Percentiles rank a stretch among this genome's conserved stretches.
Conservation (phyloP, 2,888 invertebrate genomes). For the Hydropsyche betteni region DNA sequence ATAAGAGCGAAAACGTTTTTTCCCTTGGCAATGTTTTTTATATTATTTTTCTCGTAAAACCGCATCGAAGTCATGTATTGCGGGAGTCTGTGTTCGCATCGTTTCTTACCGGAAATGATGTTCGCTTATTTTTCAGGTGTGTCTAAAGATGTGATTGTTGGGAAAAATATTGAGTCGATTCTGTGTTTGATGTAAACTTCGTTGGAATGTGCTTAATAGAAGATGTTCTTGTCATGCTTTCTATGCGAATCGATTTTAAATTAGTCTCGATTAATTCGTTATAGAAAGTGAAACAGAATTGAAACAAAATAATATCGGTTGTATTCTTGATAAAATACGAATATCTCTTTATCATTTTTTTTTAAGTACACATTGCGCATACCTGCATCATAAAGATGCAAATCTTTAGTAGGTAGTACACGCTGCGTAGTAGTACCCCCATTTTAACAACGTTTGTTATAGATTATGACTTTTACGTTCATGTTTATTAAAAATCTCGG, state of each 20-base stretch:
- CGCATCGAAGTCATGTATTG: background rate
- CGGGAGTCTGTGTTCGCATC: constrained; percentile 11
- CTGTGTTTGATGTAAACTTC: too few relatives aligned
- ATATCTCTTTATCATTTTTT: too few relatives aligned
- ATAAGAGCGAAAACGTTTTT: background rate
- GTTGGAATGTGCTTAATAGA: too few relatives aligned
- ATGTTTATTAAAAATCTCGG: constrained; percentile 16
- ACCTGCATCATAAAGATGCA: constrained; percentile 16
- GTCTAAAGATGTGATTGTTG: background rate
- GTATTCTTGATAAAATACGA: too few relatives aligned
- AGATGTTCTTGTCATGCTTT: too few relatives aligned
- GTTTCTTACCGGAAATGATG: constrained; percentile 10
- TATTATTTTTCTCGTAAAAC: background rate
- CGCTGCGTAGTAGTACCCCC: background rate
- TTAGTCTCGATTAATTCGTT: too few relatives aligned
- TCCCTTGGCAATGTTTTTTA: background rate
- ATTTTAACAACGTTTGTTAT: constrained; percentile 2
- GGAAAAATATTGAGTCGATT: too few relatives aligned
- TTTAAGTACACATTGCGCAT: background rate
- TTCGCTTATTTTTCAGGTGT: constrained; percentile 9
- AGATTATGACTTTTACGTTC: constrained; percentile 18
- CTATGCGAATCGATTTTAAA: too few relatives aligned
- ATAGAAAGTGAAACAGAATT: too few relatives aligned
- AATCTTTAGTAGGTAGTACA: background rate
- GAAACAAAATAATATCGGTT: too few relatives aligned